Conservation (phyloP, 2,113 vertebrate genomes). For the Copsychus sechellarum region DNA sequence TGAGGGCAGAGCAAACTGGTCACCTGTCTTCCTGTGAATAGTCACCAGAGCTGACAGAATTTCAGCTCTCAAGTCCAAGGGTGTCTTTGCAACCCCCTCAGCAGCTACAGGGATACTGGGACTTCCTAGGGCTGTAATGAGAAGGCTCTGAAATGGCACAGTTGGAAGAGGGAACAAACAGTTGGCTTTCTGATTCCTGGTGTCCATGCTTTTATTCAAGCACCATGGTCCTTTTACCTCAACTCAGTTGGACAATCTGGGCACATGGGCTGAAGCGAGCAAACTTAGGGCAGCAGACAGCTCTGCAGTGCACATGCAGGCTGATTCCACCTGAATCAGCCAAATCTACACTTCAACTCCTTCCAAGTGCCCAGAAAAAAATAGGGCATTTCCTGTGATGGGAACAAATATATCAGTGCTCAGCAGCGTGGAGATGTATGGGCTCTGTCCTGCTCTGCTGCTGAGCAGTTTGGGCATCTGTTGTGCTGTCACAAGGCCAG, state of each 20-base stretch:
- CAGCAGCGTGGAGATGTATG: neutral
- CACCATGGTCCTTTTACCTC: fast-evolving
- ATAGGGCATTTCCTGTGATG: neutral
- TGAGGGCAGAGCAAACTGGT: neutral
- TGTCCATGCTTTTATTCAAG: neutral
- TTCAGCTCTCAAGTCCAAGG: neutral
- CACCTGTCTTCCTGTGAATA: neutral
- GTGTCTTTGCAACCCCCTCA: neutral
- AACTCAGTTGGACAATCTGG: neutral
- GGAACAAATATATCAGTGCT: neutral
- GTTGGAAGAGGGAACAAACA: neutral
- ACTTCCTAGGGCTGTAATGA: fast-evolving
- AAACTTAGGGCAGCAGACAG: neutral
- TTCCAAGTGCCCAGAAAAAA: neutral
- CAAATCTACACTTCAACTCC: neutral
- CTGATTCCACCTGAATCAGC: neutral
- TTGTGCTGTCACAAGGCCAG: conserved; percentile 30
- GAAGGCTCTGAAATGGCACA: fast-evolving
- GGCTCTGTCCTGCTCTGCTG: neutral
- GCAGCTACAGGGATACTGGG: neutral
- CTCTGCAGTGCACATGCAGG: neutral
- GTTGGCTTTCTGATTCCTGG: neutral
- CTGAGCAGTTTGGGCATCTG: neutral
- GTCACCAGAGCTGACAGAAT: neutral
- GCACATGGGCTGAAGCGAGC: neutral